Conservation (phyloP, 2,888 invertebrate genomes). For the Cantharis nigra region DNA sequence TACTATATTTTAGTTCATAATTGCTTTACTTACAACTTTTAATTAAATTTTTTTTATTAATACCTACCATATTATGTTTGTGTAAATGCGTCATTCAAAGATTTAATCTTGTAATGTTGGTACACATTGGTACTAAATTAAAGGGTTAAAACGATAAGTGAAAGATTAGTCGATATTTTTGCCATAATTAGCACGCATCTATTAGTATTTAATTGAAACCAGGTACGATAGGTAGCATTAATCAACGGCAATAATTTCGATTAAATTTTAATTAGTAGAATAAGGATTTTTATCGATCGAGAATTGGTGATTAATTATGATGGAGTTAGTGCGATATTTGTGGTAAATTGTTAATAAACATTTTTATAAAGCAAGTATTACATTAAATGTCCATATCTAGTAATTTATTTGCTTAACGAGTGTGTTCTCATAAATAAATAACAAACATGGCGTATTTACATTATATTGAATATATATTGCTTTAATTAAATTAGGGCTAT, state of each 20-base stretch:
- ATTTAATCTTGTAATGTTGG: constrained; percentile 52
- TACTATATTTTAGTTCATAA: neutral
- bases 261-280: neutral
- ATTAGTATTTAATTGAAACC: constrained; percentile 19
- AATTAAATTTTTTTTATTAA: constrained; percentile 26
- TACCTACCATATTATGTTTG: constrained; percentile 38
- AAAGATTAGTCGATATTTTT: constrained; percentile 51
- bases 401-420: constrained; percentile 37
- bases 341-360: constrained; percentile 13
- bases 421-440: constrained; percentile 19
- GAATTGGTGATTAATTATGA: neutral
- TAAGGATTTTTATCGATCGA: neutral
- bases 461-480: constrained; percentile 45
- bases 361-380: constrained; percentile 23
- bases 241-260: neutral
- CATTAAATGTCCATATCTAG: constrained; percentile 32
- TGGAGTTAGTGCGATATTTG: neutral
- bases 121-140: constrained; percentile 52
- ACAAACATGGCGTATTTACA: constrained; percentile 35
- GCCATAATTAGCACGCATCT: constrained; percentile 48
- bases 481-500: constrained; percentile 51
- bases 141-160: constrained; percentile 47
- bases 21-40: constrained; percentile 8
- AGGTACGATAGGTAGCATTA: neutral
- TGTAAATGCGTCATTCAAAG: constrained; percentile 44